phyloP scores from a whole-genome alignment of 2,888 invertebrate genomes.

The Carpatolechia fugitivella region DNA sequence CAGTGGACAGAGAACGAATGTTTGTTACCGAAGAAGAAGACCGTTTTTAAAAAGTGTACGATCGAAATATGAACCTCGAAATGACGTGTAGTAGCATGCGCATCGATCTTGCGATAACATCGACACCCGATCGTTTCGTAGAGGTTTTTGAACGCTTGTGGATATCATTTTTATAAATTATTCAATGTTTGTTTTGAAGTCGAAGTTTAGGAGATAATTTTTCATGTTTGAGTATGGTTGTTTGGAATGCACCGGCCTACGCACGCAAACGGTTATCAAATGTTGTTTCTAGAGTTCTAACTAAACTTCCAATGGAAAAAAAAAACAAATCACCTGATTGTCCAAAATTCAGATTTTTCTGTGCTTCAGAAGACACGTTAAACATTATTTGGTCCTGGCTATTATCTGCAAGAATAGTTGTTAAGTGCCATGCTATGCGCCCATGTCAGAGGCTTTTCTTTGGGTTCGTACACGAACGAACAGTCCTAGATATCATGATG shows the following conservation, averaged over 20 bases:
- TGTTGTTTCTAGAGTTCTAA: not conserved
- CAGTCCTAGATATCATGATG: too few species aligned
- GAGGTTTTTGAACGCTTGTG: constrained; percentile 5
- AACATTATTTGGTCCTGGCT: too few species aligned
- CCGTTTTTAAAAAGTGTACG: not conserved
- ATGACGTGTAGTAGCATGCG: constrained; percentile 22
- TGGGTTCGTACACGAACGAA: too few species aligned
- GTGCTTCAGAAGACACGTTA: too few species aligned
- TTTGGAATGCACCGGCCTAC: not conserved
- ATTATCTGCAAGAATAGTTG: too few species aligned
- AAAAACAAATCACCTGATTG: too few species aligned
- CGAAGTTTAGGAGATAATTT: constrained; percentile 2
- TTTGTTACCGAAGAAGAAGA: not conserved
- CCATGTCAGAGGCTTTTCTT: too few species aligned
- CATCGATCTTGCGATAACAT: constrained; percentile 33
- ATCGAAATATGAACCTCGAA: constrained; percentile 27
- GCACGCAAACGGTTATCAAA: too few species aligned
- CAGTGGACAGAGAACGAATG: constrained; percentile 11
- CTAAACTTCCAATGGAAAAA: not conserved
- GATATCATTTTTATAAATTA: constrained; percentile 13
- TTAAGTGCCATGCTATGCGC: too few species aligned
- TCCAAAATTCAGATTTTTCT: too few species aligned
- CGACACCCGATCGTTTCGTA: constrained; percentile 28
- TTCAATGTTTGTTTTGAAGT: constrained; percentile 6
- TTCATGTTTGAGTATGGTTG: not conserved